Percentiles rank a stretch among this genome's conserved stretches.
Evolutionary conservation across 2,113 vertebrate species (phyloP).

Genomic region (Romanogobio albipinnatus): DNA sequence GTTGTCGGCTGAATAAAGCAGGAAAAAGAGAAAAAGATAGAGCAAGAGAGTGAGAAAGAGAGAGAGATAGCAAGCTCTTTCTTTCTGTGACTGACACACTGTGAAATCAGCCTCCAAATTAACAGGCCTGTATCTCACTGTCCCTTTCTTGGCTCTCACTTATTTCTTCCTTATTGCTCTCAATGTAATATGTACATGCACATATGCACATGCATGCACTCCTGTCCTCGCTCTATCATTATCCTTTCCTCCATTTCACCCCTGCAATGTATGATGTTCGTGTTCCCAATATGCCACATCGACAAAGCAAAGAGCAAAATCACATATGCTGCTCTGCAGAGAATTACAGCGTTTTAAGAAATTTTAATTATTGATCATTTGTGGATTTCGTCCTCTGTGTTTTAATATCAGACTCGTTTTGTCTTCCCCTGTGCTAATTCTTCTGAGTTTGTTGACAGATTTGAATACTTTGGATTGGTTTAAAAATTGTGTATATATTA

Average conservation of each 20-base stretch:
- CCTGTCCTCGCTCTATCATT: neutral
- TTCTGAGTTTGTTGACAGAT: neutral
- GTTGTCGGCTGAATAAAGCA: constrained; percentile 61
- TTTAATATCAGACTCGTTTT: constrained; percentile 39
- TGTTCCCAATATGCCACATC: constrained; percentile 53
- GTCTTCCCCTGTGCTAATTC: neutral
- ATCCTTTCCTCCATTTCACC: constrained; percentile 4
- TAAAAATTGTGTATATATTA: neutral
- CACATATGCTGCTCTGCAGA: constrained; percentile 68
- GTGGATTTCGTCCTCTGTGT: constrained; percentile 62
- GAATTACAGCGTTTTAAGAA: constrained; percentile 74
- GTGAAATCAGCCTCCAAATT: constrained; percentile 60
- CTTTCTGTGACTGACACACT: constrained; percentile 28
- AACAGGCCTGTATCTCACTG: constrained; percentile 43
- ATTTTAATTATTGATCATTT: constrained; percentile 78
- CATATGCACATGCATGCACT: neutral
- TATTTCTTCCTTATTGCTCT: neutral
- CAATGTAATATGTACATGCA: neutral
- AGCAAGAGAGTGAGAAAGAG: neutral
- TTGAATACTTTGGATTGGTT: neutral
- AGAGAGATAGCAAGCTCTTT: neutral
- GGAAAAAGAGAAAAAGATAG: neutral
- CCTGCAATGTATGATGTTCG: constrained; percentile 16
- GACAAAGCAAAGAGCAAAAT: constrained; percentile 67
- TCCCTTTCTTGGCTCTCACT: neutral